Base-by-base conservation (phyloP, 2,888 invertebrate genomes). In the Theretra japonica region DNA sequence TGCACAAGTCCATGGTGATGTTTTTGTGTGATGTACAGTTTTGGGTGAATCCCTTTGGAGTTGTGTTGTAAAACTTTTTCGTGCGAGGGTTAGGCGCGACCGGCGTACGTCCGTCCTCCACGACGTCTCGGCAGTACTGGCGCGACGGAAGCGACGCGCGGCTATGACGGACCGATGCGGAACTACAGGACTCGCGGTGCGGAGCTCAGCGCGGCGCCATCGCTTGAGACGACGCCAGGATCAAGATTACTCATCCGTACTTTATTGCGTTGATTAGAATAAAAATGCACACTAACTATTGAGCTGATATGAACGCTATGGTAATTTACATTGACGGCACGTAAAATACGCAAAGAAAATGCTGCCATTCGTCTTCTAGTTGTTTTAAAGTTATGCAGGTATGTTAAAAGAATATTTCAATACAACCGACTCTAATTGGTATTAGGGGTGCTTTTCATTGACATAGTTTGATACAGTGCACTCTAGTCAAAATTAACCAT, bases 61-160 rank as follows among this genome's bases (percentile, higher is more conserved):
- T 75, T 77, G 74, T 77, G 84, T 77, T 80, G 74, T 80, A 78
- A 89, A 94, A 94, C 94, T 94, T 93, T 94, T 93, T 91, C 94
- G 94, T 87, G 76, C 80, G 83, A 78, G 81, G 76, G 80, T 80
- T 79, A 75, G 79, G 81, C 72, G 70, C 78, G 75, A 80, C 80
- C 71, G 77, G 79, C 88, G 86, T 86, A 86, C 94, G 90, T 91
- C 92, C 89, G 80, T 80, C 82, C 86, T 76, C 75, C 69, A 76
- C 85, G 82, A 89, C 83, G 86, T 86, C 89, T 82, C 80, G 83
- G 84, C 86, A 82, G 79, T 84, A 93, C 93, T 93, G 86, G 81
- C 83, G 78, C 80, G 91, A 90, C 75, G 73, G 74, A 72, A 80
- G 92, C 93, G 93, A 90, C 93, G 85, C 85, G 76, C 77, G 73